phyloP scores from a whole-genome alignment of 2,888 invertebrate genomes.

The Stenoptilia bipunctidactyla region DNA sequence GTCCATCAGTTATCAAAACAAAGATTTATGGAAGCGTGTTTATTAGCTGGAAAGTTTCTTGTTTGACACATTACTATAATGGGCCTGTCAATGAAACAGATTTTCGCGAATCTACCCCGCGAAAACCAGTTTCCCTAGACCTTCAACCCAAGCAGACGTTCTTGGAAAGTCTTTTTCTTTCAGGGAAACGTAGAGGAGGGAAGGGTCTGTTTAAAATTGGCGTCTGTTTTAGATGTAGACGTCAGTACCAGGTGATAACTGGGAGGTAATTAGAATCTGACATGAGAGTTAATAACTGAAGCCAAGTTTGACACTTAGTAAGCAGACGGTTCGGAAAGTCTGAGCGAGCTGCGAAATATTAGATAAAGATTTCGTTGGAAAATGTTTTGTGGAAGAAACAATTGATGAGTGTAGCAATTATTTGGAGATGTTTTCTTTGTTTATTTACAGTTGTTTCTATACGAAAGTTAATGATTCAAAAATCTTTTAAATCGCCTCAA shows the following conservation, averaged over 20 bases:
- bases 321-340: conserved; percentile 17
- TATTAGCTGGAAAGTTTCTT: not conserved
- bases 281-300: conserved; percentile 50
- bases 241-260: conserved; percentile 66
- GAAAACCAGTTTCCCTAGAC: conserved; percentile 19
- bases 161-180: conserved; percentile 4
- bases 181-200: not conserved
- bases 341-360: not conserved
- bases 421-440: too few relatives aligned
- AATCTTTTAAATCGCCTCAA: too few relatives aligned
- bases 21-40: too few relatives aligned
- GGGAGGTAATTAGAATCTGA: conserved; percentile 63
- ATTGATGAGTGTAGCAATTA: too few relatives aligned
- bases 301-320: conserved; percentile 47
- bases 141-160: conserved; percentile 14
- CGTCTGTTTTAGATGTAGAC: conserved; percentile 20
- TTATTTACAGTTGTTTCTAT: too few relatives aligned
- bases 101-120: conserved; percentile 20
- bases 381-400: too few relatives aligned
- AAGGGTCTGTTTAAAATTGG: conserved; percentile 25
- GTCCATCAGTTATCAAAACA: too few relatives aligned
- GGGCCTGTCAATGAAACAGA: conserved; percentile 43
- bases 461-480: too few relatives aligned
- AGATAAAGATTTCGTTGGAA: not conserved
- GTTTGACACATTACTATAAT: conserved; percentile 32